These are phyloP conservation scores for Drosophila recens DNA, from an alignment of 2,888 invertebrate species.

Conservation along the genomic window DNA sequence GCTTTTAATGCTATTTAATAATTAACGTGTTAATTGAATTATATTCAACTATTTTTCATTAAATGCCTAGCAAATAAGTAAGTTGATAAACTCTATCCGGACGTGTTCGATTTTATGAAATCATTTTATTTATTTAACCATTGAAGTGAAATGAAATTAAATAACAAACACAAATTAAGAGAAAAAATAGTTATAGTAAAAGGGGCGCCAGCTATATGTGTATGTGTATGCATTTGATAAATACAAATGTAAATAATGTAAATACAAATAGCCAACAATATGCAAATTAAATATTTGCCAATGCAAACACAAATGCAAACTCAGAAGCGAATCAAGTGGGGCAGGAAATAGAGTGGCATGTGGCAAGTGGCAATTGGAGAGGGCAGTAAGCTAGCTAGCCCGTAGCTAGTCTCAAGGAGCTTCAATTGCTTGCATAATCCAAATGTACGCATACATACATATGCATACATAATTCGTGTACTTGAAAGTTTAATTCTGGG, in stretches of 20 bases:
- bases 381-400: conserved; percentile 12
- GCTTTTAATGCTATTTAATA: conserved; percentile 8
- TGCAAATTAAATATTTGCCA: conserved; percentile 77
- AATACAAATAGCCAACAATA: conserved; percentile 71
- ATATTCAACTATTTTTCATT: conserved; percentile 4
- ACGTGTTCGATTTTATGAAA: conserved; percentile 11
- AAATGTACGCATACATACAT: conserved; percentile 17
- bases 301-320: conserved; percentile 44
- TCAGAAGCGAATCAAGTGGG: conserved; percentile 45
- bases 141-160: conserved; percentile 28
- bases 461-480: conserved; percentile 7
- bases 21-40: conserved; percentile 38
- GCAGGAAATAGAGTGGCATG: conserved; percentile 1
- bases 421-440: conserved; percentile 74
- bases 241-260: conserved; percentile 60
- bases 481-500: conserved; percentile 35
- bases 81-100: conserved; percentile 22
- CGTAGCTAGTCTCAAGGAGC: conserved; percentile 39
- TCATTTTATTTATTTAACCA: conserved; percentile 26
- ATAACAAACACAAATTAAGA: conserved; percentile 10
- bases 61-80: conserved; percentile 5
- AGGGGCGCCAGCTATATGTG: not conserved
- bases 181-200: conserved; percentile 6
- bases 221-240: conserved; percentile 51
- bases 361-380: conserved; percentile 4